Conservation (phyloP, 2,113 vertebrate species). For the Mungos mungo region DNA sequence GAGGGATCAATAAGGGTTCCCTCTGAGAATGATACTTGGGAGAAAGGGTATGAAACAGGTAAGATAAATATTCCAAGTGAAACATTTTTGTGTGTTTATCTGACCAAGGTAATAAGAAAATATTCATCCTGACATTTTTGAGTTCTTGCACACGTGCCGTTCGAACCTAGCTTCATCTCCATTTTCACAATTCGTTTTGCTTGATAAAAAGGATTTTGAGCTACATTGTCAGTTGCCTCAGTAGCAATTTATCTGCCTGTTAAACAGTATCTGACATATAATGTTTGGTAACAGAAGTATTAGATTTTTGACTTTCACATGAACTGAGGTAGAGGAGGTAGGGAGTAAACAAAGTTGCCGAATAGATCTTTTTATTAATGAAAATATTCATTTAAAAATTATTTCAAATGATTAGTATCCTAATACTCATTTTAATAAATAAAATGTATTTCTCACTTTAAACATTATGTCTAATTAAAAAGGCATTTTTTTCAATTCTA, state of each 20-base stretch:
- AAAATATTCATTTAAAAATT: background rate
- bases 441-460: background rate
- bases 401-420: background rate
- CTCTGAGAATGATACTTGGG: background rate
- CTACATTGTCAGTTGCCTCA: background rate
- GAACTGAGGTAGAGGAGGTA: background rate
- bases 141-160: background rate
- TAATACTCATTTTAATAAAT: background rate
- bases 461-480: background rate
- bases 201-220: background rate
- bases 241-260: background rate
- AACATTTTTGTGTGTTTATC: background rate
- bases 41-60: background rate
- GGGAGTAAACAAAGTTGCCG: background rate
- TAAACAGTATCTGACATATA: background rate
- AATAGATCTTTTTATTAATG: background rate
- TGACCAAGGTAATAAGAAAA: background rate
- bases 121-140: background rate
- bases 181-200: background rate
- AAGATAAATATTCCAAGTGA: background rate
- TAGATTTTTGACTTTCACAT: background rate
- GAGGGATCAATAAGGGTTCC: background rate
- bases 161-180: background rate
- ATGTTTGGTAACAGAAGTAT: background rate
- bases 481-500: background rate